Conservation (phyloP, 1,140 invertebrate species). For the Drosophila nigrodunni region DNA sequence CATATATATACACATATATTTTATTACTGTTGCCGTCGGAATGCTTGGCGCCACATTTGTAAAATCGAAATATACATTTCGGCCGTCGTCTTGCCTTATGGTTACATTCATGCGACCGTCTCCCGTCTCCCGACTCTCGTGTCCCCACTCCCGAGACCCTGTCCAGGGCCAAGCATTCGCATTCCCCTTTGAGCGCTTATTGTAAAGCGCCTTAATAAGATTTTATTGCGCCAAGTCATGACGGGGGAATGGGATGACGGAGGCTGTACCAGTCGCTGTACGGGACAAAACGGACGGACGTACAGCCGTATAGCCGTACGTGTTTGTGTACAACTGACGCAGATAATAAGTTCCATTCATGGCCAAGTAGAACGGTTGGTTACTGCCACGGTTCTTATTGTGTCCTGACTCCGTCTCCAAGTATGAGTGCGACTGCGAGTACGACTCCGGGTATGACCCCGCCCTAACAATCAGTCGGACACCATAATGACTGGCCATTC, state of each 20-base stretch:
- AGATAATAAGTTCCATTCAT: conserved; percentile 69
- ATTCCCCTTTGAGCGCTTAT: conserved; percentile 51
- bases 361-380: conserved; percentile 7
- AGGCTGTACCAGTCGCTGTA: not conserved
- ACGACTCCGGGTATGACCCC: not conserved
- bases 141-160: too few relatives aligned
- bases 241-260: not conserved
- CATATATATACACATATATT: conserved; percentile 33
- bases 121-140: too few relatives aligned
- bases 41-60: conserved; percentile 38
- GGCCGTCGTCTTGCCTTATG: conserved; percentile 12
- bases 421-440: not conserved
- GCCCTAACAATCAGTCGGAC: conserved; percentile 23
- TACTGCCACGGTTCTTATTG: conserved; percentile 1
- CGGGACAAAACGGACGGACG: not conserved
- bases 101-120: not conserved
- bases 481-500: conserved; percentile 45
- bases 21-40: conserved; percentile 53
- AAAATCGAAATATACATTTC: conserved; percentile 26
- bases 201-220: conserved; percentile 77
- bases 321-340: conserved; percentile 67
- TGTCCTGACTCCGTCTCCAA: not conserved
- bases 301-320: conserved; percentile 37
- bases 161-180: not conserved
- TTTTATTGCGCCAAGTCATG: conserved; percentile 75